A percentile compares a stretch with the other conserved stretches of the same genome.
These are phyloP conservation scores for Oncorhynchus nerka DNA, from an alignment of 2,113 vertebrate species.

Conservation along the genomic window DNA sequence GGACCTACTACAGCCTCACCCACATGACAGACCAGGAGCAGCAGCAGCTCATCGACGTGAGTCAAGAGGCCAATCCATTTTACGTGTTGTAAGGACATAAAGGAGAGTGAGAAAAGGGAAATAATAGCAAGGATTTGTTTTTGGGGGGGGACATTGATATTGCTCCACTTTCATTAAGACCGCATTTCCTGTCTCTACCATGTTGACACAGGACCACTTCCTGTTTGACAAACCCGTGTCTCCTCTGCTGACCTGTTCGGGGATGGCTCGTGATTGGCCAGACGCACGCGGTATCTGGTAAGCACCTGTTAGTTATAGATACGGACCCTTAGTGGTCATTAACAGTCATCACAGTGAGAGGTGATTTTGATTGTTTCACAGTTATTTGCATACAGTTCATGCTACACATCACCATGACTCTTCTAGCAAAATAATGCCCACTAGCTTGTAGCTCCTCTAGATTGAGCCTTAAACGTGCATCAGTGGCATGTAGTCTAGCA, in stretches of 20 bases:
- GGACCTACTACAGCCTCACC: slow-evolving; percentile 74
- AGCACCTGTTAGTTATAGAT: slow-evolving; percentile 22
- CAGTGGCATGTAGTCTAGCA: background rate
- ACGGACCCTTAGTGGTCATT: background rate
- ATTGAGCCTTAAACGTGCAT: slow-evolving; percentile 25
- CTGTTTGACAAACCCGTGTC: slow-evolving; percentile 79
- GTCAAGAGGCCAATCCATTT: slow-evolving; percentile 16
- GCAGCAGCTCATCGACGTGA: slow-evolving; percentile 76
- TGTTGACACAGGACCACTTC: slow-evolving; percentile 72
- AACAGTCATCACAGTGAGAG: background rate
- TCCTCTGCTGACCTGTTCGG: slow-evolving; percentile 75
- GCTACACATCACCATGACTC: too few species aligned
- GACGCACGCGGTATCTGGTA: slow-evolving; percentile 78
- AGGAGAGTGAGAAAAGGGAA: background rate
- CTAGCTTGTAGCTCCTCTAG: background rate
- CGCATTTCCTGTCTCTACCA: background rate
- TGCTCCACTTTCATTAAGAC: background rate
- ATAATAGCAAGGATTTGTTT: background rate
- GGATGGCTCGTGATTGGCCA: slow-evolving; percentile 79
- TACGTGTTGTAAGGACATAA: background rate
- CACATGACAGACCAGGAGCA: slow-evolving; percentile 74
- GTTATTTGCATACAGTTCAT: background rate
- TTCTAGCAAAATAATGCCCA: background rate
- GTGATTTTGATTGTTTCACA: background rate
- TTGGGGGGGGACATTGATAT: background rate